These are phyloP conservation scores for Heliothis peltigera DNA, from an alignment of 2,888 invertebrate species.

Conservation along the genomic window DNA sequence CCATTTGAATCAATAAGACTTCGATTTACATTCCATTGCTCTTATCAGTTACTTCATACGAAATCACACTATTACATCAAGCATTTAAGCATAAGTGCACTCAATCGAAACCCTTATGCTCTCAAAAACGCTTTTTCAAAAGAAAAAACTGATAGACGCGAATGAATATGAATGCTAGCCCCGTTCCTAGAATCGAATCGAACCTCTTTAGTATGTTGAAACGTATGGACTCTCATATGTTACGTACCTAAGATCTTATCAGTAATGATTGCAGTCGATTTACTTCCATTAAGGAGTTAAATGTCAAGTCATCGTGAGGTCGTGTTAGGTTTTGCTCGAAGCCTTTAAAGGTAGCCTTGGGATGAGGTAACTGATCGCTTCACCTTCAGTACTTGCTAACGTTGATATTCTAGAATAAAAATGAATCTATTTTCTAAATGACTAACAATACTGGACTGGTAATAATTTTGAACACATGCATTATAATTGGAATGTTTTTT, in stretches of 20 bases:
- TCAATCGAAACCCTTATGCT: neutral
- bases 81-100: neutral
- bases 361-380: conserved; percentile 7
- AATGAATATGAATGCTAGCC: conserved; percentile 42
- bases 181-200: conserved; percentile 44
- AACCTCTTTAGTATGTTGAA: conserved; percentile 50
- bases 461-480: neutral
- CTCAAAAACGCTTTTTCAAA: conserved; percentile 21
- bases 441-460: neutral
- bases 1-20: no score
- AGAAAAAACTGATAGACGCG: conserved; percentile 38
- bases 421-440: neutral
- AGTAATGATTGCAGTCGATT: conserved; percentile 53
- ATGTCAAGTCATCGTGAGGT: conserved; percentile 40
- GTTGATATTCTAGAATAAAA: neutral
- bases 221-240: conserved; percentile 44
- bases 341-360: conserved; percentile 7
- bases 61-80: neutral
- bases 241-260: conserved; percentile 54
- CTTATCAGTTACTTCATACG: neutral
- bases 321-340: conserved; percentile 19
- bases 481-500: no score
- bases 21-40: no score
- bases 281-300: conserved; percentile 47
- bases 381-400: neutral